Evolutionary conservation across 2,888 invertebrate species (phyloP).

Genomic region (Dastarcus helophoroides): DNA sequence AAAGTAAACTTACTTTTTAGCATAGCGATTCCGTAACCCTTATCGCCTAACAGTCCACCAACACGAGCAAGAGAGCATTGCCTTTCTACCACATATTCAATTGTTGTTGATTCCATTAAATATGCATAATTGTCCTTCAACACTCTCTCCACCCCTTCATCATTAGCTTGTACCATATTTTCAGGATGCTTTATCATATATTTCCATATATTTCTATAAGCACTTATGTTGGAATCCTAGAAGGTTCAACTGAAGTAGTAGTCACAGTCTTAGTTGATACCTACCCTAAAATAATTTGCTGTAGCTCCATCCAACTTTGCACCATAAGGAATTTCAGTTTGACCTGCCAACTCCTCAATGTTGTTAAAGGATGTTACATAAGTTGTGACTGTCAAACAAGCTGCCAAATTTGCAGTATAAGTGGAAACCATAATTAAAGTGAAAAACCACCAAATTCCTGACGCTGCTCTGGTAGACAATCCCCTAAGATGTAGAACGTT

Average conservation of each 20-base stretch:
- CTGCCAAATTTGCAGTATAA: constrained; percentile 85
- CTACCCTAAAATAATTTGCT: constrained; percentile 76
- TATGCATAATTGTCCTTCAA: constrained; percentile 56
- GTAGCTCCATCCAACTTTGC: constrained; percentile 81
- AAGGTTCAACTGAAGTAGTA: constrained; percentile 20
- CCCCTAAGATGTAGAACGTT: too few species aligned
- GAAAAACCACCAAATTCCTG: constrained; percentile 84
- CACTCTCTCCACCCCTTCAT: constrained; percentile 50
- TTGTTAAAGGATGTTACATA: constrained; percentile 59
- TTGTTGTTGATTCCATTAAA: constrained; percentile 81
- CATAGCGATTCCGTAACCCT: constrained; percentile 82
- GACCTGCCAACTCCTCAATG: constrained; percentile 73
- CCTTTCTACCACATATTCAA: constrained; percentile 72
- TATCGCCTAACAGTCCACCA: constrained; percentile 65
- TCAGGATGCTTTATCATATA: constrained; percentile 62
- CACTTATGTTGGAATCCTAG: constrained; percentile 65
- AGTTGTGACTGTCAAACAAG: constrained; percentile 76
- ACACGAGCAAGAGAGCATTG: constrained; percentile 64
- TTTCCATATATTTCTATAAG: constrained; percentile 69
- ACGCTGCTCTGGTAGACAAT: constrained; percentile 79
- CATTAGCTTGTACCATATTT: constrained; percentile 45
- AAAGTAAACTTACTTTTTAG: constrained; percentile 50
- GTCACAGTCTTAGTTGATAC: constrained; percentile 12
- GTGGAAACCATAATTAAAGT: constrained; percentile 76
- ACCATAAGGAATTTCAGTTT: constrained; percentile 76